These are phyloP conservation scores for Pomacea maculata DNA, from an alignment of 1,140 invertebrate genomes.

Conservation along the genomic window DNA sequence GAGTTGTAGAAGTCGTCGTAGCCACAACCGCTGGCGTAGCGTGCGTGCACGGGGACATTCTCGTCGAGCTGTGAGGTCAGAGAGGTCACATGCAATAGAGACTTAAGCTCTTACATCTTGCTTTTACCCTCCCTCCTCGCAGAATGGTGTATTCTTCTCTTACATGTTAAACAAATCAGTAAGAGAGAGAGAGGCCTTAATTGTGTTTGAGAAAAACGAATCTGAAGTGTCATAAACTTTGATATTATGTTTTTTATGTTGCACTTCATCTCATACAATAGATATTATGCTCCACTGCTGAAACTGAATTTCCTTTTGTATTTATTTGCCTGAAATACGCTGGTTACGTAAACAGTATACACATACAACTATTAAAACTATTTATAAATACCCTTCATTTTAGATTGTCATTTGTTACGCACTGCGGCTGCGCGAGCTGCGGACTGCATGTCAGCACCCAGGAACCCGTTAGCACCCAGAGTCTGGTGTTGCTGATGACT, in stretches of 20 bases:
- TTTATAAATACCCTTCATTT: no score
- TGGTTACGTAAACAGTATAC: no score
- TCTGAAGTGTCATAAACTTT: background rate
- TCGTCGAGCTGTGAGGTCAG: conserved; percentile 38
- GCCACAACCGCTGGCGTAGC: conserved; percentile 40
- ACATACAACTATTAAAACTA: no score
- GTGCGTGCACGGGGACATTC: conserved; percentile 42
- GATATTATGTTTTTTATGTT: background rate
- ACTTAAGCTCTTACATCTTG: background rate
- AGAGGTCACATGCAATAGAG: background rate
- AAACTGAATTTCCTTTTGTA: no score
- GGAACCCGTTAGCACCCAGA: background rate
- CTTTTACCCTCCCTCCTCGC: background rate
- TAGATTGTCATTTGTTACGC: background rate
- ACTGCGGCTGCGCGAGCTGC: conserved; percentile 8
- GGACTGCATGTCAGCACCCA: conserved; percentile 1
- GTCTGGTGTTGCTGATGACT: no score
- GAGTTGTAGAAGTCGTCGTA: conserved; percentile 55
- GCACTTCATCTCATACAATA: no score
- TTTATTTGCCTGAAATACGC: no score
- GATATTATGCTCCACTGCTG: no score
- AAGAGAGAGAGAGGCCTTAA: background rate
- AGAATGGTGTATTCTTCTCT: background rate
- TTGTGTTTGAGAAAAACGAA: background rate
- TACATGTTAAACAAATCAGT: background rate